phyloP scores from a whole-genome alignment of 2,888 invertebrate genomes.

The Seira sanloemensis region DNA sequence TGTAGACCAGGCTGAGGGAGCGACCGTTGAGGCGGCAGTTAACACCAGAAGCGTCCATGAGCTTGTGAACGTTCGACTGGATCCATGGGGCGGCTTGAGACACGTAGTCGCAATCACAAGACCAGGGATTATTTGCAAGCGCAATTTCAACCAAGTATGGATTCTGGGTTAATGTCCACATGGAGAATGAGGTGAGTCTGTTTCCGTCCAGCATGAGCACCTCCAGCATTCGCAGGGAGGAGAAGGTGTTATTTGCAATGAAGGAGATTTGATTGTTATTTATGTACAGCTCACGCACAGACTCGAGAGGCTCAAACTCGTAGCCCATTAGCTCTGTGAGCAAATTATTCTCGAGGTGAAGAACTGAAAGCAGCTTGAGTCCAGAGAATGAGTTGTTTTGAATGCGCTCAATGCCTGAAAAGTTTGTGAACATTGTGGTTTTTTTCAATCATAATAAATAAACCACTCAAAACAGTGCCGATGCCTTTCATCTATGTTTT shows the following conservation, averaged over 20 bases:
- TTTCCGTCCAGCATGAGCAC: constrained; percentile 90
- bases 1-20: constrained; percentile 70
- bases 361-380: constrained; percentile 84
- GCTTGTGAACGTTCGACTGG: constrained; percentile 68
- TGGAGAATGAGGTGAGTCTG: constrained; percentile 85
- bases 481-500: too few species aligned
- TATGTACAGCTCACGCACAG: constrained; percentile 83
- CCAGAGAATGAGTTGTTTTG: constrained; percentile 95
- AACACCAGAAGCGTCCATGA: constrained; percentile 80
- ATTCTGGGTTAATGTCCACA: constrained; percentile 85
- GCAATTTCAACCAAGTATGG: constrained; percentile 84
- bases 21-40: constrained; percentile 80
- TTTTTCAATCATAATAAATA: too few species aligned
- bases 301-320: constrained; percentile 87
- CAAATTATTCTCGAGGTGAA: constrained; percentile 91
- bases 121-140: constrained; percentile 91
- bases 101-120: constrained; percentile 92
- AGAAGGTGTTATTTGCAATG: constrained; percentile 87
- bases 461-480: too few species aligned
- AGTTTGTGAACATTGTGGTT: too few species aligned
- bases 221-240: constrained; percentile 86
- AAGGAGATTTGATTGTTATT: constrained; percentile 84
- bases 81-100: constrained; percentile 90
- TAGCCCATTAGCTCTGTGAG: constrained; percentile 84
- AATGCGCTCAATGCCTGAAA: constrained; percentile 83